phyloP scores from a whole-genome alignment of 2,888 invertebrate species.

The Zele albiditarsus region DNA sequence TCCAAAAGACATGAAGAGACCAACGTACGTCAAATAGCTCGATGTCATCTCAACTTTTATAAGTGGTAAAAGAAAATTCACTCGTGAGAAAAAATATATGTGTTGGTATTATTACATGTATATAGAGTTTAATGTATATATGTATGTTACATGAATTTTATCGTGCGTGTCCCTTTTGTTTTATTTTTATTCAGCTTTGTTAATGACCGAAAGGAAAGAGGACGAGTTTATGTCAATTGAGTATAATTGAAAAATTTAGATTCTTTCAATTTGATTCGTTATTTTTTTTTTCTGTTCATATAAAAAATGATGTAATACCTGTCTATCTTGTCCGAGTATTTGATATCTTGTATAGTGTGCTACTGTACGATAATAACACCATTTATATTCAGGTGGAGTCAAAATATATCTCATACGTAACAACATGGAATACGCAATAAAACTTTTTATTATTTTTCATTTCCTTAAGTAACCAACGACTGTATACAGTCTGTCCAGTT shows the following conservation, averaged over 20 bases:
- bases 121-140: not conserved
- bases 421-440: not conserved
- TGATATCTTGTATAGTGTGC: not conserved
- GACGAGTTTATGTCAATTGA: no score
- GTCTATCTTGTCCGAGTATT: not conserved
- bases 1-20: conserved; percentile 41
- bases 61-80: conserved; percentile 54
- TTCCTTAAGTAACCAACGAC: no score
- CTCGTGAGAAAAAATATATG: conserved; percentile 31
- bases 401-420: not conserved
- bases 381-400: not conserved
- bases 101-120: conserved; percentile 4
- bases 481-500: no score
- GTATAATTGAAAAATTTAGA: no score
- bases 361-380: not conserved
- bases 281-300: no score
- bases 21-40: conserved; percentile 53
- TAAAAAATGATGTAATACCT: no score
- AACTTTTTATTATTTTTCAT: not conserved
- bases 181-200: not conserved
- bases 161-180: not conserved
- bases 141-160: not conserved
- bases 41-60: conserved; percentile 54
- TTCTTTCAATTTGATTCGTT: no score
- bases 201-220: no score